phyloP scores from a whole-genome alignment of 2,797 vertebrate species.

The Tachyglossus aculeatus region DNA sequence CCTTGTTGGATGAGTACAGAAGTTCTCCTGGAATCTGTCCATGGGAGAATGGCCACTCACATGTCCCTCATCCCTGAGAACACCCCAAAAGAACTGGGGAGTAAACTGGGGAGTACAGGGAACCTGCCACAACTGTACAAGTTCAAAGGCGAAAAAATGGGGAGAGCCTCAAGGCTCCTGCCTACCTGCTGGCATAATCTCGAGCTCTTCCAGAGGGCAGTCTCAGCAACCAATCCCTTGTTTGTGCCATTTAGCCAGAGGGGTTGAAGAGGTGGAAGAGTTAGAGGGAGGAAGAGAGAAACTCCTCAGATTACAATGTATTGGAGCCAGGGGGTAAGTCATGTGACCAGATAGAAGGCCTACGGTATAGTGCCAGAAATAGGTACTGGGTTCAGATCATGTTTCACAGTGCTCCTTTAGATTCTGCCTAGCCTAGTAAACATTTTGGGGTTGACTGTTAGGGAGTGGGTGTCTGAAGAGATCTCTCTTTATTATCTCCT shows the following conservation, averaged over 20 bases:
- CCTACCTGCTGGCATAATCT: neutral
- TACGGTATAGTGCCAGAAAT: neutral
- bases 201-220: neutral
- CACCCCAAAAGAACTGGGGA: no score
- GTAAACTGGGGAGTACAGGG: no score
- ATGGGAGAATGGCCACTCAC: no score
- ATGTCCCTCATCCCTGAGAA: no score
- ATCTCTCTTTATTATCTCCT: constrained; percentile 17
- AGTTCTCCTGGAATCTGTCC: no score
- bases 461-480: neutral
- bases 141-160: no score
- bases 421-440: neutral
- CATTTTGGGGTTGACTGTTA: neutral
- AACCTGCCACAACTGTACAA: no score
- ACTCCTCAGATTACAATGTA: neutral
- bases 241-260: neutral
- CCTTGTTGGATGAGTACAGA: no score
- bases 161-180: no score
- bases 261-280: neutral
- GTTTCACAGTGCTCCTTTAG: constrained; percentile 2
- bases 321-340: no score
- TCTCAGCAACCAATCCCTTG: neutral
- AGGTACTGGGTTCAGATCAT: neutral
- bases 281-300: neutral
- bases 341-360: neutral